These are phyloP conservation scores for Chaetorhynchus papuensis DNA, from an alignment of 2,113 vertebrate genomes.

Conservation along the genomic window DNA sequence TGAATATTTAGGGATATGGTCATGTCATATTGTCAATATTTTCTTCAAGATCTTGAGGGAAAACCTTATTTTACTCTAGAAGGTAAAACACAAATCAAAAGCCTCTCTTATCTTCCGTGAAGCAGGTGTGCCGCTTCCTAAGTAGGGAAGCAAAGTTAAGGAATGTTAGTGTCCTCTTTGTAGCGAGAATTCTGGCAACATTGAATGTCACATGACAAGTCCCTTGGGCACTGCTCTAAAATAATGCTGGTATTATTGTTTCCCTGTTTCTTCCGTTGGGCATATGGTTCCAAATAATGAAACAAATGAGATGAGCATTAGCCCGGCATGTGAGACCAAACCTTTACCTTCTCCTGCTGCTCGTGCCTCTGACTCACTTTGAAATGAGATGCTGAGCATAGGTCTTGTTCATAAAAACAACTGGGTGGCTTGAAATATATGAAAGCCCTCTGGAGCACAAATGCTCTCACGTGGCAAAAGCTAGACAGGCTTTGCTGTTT, in stretches of 20 bases:
- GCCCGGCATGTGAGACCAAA: not conserved
- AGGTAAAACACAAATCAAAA: not conserved
- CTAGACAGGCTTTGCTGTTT: not conserved
- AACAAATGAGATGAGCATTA: not conserved
- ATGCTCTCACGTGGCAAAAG: not conserved
- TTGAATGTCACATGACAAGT: not conserved
- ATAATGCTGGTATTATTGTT: not conserved
- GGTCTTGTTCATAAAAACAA: not conserved
- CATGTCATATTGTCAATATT: not conserved
- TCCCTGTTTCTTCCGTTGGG: not conserved
- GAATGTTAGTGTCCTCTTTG: not conserved
- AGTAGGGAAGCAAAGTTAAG: not conserved
- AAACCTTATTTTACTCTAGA: not conserved
- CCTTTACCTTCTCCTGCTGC: not conserved
- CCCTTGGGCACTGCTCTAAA: not conserved
- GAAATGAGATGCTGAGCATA: not conserved
- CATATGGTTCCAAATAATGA: not conserved
- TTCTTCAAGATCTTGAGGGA: not conserved
- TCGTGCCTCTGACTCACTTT: not conserved
- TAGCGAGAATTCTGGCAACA: rapidly evolving
- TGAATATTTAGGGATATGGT: not conserved
- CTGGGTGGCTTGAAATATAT: not conserved
- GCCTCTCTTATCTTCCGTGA: not conserved
- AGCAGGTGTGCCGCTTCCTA: not conserved
- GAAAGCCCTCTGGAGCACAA: not conserved